Evolutionary conservation across 37 sponge, comb jelly and placozoan genomes (phyloP).

Genomic region (Axinella damicornis): DNA sequence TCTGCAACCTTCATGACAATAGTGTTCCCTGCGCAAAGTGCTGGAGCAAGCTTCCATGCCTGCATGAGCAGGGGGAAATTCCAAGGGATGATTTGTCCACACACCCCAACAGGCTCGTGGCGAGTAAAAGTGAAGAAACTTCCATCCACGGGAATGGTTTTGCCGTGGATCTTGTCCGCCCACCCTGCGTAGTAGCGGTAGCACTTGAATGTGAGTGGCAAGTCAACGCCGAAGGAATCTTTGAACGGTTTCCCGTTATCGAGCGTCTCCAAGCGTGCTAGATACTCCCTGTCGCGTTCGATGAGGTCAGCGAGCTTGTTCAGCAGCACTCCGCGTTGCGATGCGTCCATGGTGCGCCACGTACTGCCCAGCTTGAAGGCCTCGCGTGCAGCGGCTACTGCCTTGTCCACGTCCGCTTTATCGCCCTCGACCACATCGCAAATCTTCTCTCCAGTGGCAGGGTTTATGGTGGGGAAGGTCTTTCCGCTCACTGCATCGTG

Average conservation of each 20-base stretch:
- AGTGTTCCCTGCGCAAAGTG: slow-evolving; percentile 88
- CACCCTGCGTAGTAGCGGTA: slow-evolving; percentile 97
- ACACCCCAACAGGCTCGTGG: slow-evolving; percentile 97
- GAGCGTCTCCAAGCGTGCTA: slow-evolving; percentile 90
- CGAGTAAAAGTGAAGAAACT: slow-evolving; percentile 85
- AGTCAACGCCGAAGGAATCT: slow-evolving; percentile 65
- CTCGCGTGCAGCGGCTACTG: slow-evolving; percentile 91
- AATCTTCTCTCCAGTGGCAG: slow-evolving; percentile 92
- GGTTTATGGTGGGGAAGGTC: slow-evolving; percentile 94
- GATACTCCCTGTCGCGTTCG: slow-evolving; percentile 92
- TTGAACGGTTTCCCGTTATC: slow-evolving; percentile 96
- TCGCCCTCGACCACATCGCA: slow-evolving; percentile 97
- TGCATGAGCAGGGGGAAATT: slow-evolving; percentile 97
- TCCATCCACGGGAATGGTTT: slow-evolving; percentile 95
- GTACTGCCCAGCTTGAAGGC: slow-evolving; percentile 90
- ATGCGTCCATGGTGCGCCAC: slow-evolving; percentile 98
- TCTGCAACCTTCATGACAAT: slow-evolving; percentile 94
- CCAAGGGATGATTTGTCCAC: slow-evolving; percentile 98
- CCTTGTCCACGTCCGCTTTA: slow-evolving; percentile 97
- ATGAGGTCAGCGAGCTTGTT: slow-evolving; percentile 92
- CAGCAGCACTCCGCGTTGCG: slow-evolving; percentile 87
- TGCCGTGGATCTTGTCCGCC: slow-evolving; percentile 98
- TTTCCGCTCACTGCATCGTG: slow-evolving; percentile 87
- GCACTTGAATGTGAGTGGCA: slow-evolving; percentile 62
- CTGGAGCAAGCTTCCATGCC: slow-evolving; percentile 99